These are phyloP conservation scores for Thaleichthys pacificus DNA, from an alignment of 2,797 vertebrate species.

Conservation along the genomic window DNA sequence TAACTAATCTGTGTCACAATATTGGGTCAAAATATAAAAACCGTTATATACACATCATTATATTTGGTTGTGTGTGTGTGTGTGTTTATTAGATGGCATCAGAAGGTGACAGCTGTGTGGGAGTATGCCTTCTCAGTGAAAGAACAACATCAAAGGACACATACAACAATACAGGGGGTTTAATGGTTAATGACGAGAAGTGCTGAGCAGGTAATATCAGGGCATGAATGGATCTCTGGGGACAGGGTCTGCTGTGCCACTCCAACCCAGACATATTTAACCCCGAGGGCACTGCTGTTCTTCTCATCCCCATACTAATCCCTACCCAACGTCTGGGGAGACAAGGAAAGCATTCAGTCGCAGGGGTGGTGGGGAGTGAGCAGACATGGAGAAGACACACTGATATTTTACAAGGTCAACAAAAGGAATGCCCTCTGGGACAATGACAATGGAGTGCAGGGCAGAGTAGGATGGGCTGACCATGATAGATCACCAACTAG, in stretches of 20 bases:
- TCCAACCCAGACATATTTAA: slow-evolving; percentile 5
- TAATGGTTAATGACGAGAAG: slow-evolving; percentile 66
- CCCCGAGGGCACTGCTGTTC: slow-evolving; percentile 49
- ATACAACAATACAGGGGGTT: slow-evolving; percentile 49
- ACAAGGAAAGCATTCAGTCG: slow-evolving; percentile 67
- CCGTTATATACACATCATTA: neutral
- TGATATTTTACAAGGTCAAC: slow-evolving; percentile 83
- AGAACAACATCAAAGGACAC: slow-evolving; percentile 24
- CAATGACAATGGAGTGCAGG: slow-evolving; percentile 60
- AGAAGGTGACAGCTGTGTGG: slow-evolving; percentile 34
- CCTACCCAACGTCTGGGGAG: slow-evolving; percentile 58
- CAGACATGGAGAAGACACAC: slow-evolving; percentile 59
- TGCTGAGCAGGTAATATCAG: slow-evolving; percentile 60
- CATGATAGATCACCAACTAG: slow-evolving; percentile 85
- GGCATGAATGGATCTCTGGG: slow-evolving; percentile 50
- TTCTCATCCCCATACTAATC: slow-evolving; percentile 60
- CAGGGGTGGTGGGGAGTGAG: slow-evolving; percentile 62
- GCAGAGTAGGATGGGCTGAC: slow-evolving; percentile 72
- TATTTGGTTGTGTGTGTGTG: neutral
- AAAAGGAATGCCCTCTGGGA: slow-evolving; percentile 79
- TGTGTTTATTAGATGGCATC: neutral
- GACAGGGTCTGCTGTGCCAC: slow-evolving; percentile 61
- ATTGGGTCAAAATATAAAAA: too few relatives aligned
- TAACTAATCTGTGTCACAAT: too few relatives aligned
- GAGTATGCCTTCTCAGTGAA: slow-evolving; percentile 17